Evolutionary conservation across 2,113 vertebrate genomes (phyloP), one percentile per base, ranked within the genome.

Genomic region (Bubo bubo): DNA sequence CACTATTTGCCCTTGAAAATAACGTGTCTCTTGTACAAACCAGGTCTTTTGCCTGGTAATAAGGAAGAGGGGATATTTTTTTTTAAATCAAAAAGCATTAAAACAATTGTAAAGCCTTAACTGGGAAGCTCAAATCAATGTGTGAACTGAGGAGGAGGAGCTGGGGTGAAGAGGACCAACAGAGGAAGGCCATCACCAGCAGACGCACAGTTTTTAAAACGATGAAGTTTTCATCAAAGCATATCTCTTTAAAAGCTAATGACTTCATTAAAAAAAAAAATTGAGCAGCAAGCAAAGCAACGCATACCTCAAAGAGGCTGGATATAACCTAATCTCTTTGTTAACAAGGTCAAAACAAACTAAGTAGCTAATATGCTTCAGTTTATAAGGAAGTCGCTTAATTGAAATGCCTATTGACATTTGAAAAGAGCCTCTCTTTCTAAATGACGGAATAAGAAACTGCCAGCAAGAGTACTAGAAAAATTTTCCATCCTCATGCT

Each of bases 391-490:
- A 97, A 97, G 94, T 85, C 5, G 17, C 88, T 91, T 90, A 94
- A 97, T 93, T 96, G 94, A 96, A 96, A 95, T 79, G 87, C 91
- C 97, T 79, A 85, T 94, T 97, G 96, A 97, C 96, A 97, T 96
- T 97, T 97, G 92, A 45, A 58, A 93, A 95, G 96, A 95, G 91
- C 89, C 81, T 95, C 95, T 97, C 88, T 85, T 70, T 6, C 72
- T 83, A 93, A 96, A 96, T 82, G 91, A 97, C 27, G 10, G 86
- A 88, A 70, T 30, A 90, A 77, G 71, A 85, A 91, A 94, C 91
- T 8, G 45, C 28, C 80, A 82, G 45, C 52, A 27, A 96, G 93
- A 76, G 93, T 62, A 62, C 84, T 93, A 76, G 80, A 88, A 89
- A 89, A 94, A 94, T 85, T 91, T 79, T 91, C 95, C 85, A 93